Conservation (phyloP, 2,113 vertebrate genomes). For the Pithys albifrons region DNA sequence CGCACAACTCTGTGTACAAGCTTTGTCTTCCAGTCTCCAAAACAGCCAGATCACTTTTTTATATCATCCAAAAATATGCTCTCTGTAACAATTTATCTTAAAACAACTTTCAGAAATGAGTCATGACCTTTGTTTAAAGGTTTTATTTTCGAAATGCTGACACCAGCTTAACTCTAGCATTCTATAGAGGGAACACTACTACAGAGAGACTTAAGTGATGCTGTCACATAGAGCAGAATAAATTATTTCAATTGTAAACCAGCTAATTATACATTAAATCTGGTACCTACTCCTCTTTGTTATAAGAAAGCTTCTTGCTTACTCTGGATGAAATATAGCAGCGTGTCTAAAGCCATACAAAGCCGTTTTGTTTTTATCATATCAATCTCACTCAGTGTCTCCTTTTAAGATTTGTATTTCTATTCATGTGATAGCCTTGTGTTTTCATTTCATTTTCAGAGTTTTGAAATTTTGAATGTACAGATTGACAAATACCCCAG, state of each 20-base stretch:
- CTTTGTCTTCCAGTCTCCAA: not conserved
- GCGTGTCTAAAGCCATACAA: not conserved
- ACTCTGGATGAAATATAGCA: not conserved
- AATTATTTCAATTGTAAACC: conserved; percentile 40
- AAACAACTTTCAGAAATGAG: not conserved
- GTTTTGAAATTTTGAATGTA: not conserved
- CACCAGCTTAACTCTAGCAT: not conserved
- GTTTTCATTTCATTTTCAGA: not conserved
- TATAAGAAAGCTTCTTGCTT: not conserved
- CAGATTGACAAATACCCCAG: not conserved
- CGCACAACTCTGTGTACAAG: not conserved
- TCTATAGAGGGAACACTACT: not conserved
- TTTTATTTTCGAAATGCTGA: conserved; percentile 10
- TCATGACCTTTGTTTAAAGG: not conserved
- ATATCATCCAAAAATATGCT: not conserved
- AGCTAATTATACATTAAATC: not conserved
- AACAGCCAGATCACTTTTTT: not conserved
- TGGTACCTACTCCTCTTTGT: not conserved
- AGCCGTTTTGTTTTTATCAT: not conserved
- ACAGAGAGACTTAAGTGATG: not conserved
- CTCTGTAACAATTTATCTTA: not conserved
- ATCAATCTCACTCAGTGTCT: not conserved
- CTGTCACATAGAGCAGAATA: not conserved
- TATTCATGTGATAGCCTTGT: not conserved
- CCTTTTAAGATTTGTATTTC: not conserved